Evolutionary conservation across 2,797 vertebrate species (phyloP).

Genomic region (Coregonus suidteri): DNA sequence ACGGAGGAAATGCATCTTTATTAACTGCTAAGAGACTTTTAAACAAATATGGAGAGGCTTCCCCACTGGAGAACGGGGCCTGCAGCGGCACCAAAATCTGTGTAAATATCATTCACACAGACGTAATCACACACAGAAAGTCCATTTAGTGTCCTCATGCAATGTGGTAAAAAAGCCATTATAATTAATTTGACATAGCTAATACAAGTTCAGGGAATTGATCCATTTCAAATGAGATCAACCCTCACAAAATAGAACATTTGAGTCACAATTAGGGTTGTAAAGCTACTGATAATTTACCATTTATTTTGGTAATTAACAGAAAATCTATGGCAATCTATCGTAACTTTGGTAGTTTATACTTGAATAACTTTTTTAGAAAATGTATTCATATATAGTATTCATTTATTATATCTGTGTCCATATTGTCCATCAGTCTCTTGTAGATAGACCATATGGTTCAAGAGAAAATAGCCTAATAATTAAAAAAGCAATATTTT

Average conservation of each 20-base stretch:
- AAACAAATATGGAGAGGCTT: slow-evolving; percentile 81
- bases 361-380: too few species aligned
- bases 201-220: slow-evolving; percentile 5
- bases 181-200: slow-evolving; percentile 19
- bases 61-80: slow-evolving; percentile 38
- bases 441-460: too few species aligned
- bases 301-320: too few species aligned
- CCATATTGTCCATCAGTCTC: too few species aligned
- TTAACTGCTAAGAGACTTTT: slow-evolving; percentile 89
- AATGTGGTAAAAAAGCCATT: slow-evolving; percentile 31
- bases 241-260: not conserved
- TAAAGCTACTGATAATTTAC: too few species aligned
- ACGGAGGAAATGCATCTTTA: slow-evolving; percentile 87
- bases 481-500: too few species aligned
- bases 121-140: slow-evolving; percentile 32
- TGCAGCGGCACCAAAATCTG: slow-evolving; percentile 51
- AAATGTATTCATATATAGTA: too few species aligned
- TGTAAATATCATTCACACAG: slow-evolving; percentile 55
- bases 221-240: not conserved
- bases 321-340: too few species aligned
- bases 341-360: too few species aligned
- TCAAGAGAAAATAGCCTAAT: too few species aligned
- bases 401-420: too few species aligned
- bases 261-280: too few species aligned
- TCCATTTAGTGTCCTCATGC: slow-evolving; percentile 52